Base-by-base conservation (phyloP, 1,140 invertebrate genomes). In the Bacillus rossius region DNA sequence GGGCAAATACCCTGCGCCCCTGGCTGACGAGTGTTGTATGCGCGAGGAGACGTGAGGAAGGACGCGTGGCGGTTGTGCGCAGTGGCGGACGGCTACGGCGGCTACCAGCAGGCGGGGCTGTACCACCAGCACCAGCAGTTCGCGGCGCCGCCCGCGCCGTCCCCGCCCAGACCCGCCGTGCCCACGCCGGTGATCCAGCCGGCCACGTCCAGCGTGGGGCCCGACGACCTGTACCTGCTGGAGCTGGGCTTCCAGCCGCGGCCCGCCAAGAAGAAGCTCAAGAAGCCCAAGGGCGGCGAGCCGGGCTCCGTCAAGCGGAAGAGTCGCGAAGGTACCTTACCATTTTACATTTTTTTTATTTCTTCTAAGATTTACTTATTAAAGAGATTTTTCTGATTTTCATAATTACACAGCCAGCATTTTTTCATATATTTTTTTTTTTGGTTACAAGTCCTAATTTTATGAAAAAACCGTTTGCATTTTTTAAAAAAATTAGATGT, bases 161-260 rank as follows among this genome's bases (percentile, higher is more conserved):
- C 81, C 56, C 79, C 81, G 60, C 69, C 76, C 29, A 78, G 81
- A 61, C 79, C 67, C 67, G 79, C 72, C 65, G 78, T 73, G 61
- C 79, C 81, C 19, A 87, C 86, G 41, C 86, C 85, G 59, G 87
- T 89, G 16, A 89, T 89, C 61, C 85, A 89, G 64, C 84, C 87
- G 41, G 84, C 86, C 19, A 87, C 86, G 40, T 85, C 83, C 63
- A 67, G 65, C 58, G 83, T 89, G 51, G 87, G 88, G 72, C 29
- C 29, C 29, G 89, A 93, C 73, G 91, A 94, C 72, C 82, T 91
- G 62, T 88, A 85, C 70, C 85, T 93, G 69, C 82, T 91, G 64
- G 89, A 92, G 72, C 79, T 93, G 60, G 89, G 89, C 61, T 91
- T 89, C 72, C 88, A 87, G 57, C 79, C 83, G 23, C 78, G 80